Conservation (phyloP, 1,140 invertebrate genomes). For the Aleiodes sp. region DNA sequence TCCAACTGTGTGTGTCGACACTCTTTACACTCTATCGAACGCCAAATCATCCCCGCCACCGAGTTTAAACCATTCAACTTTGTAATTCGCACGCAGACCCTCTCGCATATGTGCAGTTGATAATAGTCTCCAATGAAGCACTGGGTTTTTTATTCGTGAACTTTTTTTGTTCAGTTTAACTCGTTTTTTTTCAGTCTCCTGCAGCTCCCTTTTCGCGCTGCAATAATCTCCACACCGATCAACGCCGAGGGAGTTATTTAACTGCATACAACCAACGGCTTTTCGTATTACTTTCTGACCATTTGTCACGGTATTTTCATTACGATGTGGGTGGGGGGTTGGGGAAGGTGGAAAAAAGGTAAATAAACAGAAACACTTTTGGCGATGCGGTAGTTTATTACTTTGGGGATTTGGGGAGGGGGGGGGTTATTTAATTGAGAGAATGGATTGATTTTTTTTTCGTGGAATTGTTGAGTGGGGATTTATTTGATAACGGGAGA, state of each 20-base stretch:
- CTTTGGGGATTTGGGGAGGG: too few species aligned
- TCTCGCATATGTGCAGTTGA: not conserved
- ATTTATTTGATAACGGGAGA: too few species aligned
- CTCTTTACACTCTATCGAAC: conserved; percentile 60
- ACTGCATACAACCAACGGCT: conserved; percentile 8
- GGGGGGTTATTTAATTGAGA: not conserved
- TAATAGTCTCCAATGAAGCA: conserved; percentile 17
- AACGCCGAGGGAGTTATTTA: conserved; percentile 12
- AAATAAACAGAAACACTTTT: too few species aligned
- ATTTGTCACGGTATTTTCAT: conserved; percentile 7
- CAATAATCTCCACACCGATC: conserved; percentile 17
- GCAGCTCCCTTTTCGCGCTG: not conserved
- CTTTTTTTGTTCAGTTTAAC: conserved; percentile 6
- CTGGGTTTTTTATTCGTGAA: conserved; percentile 14
- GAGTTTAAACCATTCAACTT: not conserved
- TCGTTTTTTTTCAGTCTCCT: not conserved
- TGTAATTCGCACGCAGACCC: conserved; percentile 2
- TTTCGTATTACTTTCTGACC: conserved; percentile 17
- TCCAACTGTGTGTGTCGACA: conserved; percentile 27
- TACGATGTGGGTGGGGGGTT: not conserved
- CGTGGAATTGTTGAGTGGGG: not conserved
- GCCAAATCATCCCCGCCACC: conserved; percentile 41
- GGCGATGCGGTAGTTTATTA: too few species aligned
- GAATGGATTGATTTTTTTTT: not conserved
- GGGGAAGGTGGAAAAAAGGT: too few species aligned